Evolutionary conservation across 2,113 vertebrate species (phyloP), one percentile per base, ranked within the genome.

Genomic region (Istiophorus platypterus): DNA sequence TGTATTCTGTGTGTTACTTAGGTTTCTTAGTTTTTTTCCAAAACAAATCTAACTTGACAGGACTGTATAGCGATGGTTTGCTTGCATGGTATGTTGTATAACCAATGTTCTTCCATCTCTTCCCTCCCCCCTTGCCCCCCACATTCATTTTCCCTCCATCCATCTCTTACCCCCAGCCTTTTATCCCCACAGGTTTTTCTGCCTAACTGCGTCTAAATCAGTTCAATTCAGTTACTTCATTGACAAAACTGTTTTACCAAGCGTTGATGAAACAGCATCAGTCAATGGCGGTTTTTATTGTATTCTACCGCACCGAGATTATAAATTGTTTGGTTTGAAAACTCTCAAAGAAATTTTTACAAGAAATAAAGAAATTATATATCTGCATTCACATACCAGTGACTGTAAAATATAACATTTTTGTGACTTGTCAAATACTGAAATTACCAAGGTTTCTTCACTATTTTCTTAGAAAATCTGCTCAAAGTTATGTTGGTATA

Each of bases 61-160:
- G 17, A 14, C 6, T 5, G 1, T 45, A 1, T 7, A 26, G 15
- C 54, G 31, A 37, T 52, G 52, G 10, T 67, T 67, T 41, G 34
- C 56, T 67, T 27, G 56, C 65, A 80, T 61, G 45, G 37, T 31
- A 72, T 56, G 62, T 85, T 7, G 58, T 69, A 47, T 22, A 71
- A 73, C 47, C 18, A 9, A 54, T 20, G 12, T 29, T 81, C 34
- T 20, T 72, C 26, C 57, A 15, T 61, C 26, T 76, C 27, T 63
- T 31, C 26, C 27, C 20, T 5, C 20, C 34, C 59, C 58, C 70
- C 15, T 86, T 82, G 75, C 37, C 15, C 3, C 62, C 34, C 61
- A 71, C 51, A 41, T 24, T 67, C 24, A n/a, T 66, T 65, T 76
- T 15, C 12, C 8, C 42, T 13, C 24, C 20, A 14, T 78, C 51